Conservation (phyloP, 1,140 invertebrate species). For the Brachionus koreanus region DNA sequence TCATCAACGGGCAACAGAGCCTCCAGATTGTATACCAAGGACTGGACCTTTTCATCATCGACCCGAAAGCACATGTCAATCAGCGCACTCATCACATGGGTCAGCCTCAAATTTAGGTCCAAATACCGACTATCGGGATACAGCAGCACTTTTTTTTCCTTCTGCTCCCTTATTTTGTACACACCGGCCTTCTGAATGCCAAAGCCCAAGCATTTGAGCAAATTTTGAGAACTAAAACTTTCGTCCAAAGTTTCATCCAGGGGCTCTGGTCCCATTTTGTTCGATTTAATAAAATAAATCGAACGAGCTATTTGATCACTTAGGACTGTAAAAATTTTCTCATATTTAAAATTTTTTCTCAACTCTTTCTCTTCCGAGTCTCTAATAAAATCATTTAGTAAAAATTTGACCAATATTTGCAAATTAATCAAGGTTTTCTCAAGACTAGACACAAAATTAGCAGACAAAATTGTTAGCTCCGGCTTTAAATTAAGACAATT, state of each 20-base stretch:
- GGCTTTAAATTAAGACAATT: neutral
- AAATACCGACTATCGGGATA: slow-evolving; percentile 1
- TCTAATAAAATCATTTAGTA: neutral
- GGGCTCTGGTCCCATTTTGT: slow-evolving; percentile 9
- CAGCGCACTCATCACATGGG: slow-evolving; percentile 17
- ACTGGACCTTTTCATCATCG: neutral
- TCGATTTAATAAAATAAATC: slow-evolving; percentile 25
- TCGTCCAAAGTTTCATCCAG: slow-evolving; percentile 11
- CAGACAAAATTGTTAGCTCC: neutral
- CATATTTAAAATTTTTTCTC: neutral
- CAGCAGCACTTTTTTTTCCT: slow-evolving; percentile 15
- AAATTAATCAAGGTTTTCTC: slow-evolving; percentile 12
- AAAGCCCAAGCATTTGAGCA: slow-evolving; percentile 26
- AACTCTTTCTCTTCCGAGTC: neutral
- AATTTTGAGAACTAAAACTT: neutral
- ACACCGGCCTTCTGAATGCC: slow-evolving; percentile 1
- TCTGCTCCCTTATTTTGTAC: neutral
- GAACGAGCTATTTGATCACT: slow-evolving; percentile 1
- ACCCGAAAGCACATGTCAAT: slow-evolving; percentile 23
- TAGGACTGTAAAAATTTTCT: neutral
- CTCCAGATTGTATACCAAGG: slow-evolving; percentile 37
- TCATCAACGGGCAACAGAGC: slow-evolving; percentile 29
- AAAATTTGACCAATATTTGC: slow-evolving; percentile 23
- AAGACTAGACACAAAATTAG: slow-evolving; percentile 11
- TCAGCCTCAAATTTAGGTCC: slow-evolving; percentile 25